Conservation (phyloP, 2,113 vertebrate species). For the Siniperca knerii region DNA sequence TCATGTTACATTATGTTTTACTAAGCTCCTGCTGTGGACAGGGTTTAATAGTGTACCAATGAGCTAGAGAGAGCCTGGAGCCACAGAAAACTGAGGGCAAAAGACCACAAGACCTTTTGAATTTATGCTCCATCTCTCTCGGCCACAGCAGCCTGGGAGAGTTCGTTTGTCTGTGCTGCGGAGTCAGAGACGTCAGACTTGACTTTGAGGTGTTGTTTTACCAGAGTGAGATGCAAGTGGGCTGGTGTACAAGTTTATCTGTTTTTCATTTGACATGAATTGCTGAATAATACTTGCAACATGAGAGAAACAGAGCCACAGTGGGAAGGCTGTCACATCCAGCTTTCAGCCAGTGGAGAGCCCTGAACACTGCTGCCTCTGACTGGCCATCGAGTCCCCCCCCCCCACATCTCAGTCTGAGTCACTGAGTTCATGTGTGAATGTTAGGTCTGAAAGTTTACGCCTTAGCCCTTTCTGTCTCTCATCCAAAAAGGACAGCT, state of each 20-base stretch:
- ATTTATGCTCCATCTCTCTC: conserved; percentile 7
- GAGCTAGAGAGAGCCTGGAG: neutral
- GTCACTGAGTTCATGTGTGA: too few species aligned
- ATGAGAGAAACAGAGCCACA: neutral
- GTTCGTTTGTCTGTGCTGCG: conserved; percentile 49
- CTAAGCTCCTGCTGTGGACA: neutral
- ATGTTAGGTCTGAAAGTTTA: neutral
- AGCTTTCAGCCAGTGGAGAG: neutral
- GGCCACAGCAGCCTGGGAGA: neutral
- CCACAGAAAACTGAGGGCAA: neutral
- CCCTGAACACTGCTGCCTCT: neutral
- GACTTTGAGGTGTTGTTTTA: conserved; percentile 1
- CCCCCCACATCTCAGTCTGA: too few species aligned
- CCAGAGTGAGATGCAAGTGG: neutral
- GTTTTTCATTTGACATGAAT: neutral
- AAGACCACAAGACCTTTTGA: too few species aligned
- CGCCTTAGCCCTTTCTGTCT: neutral
- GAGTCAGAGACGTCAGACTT: conserved; percentile 25
- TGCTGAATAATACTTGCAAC: neutral
- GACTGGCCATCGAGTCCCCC: neutral
- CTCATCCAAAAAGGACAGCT: neutral
- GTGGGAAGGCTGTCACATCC: neutral
- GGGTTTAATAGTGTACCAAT: neutral
- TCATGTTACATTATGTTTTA: neutral
- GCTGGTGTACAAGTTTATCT: neutral